Evolutionary conservation across 2,113 vertebrate species (phyloP), one percentile per base, ranked within the genome.

Genomic region (Martes martes): DNA sequence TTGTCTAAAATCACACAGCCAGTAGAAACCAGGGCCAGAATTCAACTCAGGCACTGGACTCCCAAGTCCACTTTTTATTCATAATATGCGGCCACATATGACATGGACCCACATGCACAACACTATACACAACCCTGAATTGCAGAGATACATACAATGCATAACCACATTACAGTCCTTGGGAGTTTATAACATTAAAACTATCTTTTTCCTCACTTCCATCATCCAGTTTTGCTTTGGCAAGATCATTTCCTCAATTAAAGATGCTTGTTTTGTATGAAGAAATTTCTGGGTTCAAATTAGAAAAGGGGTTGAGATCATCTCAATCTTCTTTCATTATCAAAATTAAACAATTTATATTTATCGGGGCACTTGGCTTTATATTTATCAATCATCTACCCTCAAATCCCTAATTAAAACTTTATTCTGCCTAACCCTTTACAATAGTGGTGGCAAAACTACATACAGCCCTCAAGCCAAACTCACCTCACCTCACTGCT

Each of bases 331-430:
- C 39, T 65, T 92, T 74, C 33, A 19, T 80, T 73, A 90, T 85
- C 71, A 93, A 93, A 95, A 89, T 86, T 92, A 86, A 97, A 73
- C n/a, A 89, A 67, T 95, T 76, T 76, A 76, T 76, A 47, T 47
- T 76, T 76, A 76, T 47, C 8, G 26, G 74, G 73, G 73, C 3
- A 28, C 39, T 24, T 45, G 24, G 39, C 13, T 45, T 92, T 92
- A 52, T 92, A 80, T 94, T 69, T 93, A 81, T 67, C 47, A 89
- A 76, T 92, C 74, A 76, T 24, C n/a, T 86, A 82, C 11, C n/a
- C 28, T 69, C 31, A 57, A 65, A 76, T 96, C 80, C n/a, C 4
- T 61, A 86, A 93, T 76, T 90, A 76, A 86, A 14, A 95, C 31
- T 33, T 95, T 91, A 94, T 39, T 84, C 59, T 90, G 65, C 23